Conservation (phyloP, 1,140 invertebrate species). For the Drosophila persimilis region DNA sequence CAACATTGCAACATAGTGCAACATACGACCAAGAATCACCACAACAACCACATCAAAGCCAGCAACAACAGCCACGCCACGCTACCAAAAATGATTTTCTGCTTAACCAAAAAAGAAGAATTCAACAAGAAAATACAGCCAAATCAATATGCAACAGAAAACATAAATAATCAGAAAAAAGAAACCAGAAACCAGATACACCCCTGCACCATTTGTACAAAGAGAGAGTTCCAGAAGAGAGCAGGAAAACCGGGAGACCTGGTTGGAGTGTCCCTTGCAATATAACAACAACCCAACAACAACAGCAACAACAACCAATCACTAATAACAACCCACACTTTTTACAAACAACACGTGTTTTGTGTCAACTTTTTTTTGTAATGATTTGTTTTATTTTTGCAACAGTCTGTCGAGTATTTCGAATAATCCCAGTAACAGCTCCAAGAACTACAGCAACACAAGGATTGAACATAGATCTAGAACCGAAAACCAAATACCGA, state of each 20-base stretch:
- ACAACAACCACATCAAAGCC: slow-evolving; percentile 43
- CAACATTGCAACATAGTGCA: slow-evolving; percentile 56
- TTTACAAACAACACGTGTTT: slow-evolving; percentile 2
- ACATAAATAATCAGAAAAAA: slow-evolving; percentile 30
- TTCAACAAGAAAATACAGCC: not conserved
- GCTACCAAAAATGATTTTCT: slow-evolving; percentile 22
- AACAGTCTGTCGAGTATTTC: slow-evolving; percentile 33
- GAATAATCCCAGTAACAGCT: slow-evolving; percentile 40
- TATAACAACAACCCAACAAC: too few relatives aligned
- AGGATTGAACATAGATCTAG: slow-evolving; percentile 29
- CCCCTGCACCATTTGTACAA: slow-evolving; percentile 32
- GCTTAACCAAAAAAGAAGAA: slow-evolving; percentile 7
- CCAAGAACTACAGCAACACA: slow-evolving; percentile 47
- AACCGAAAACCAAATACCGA: slow-evolving; percentile 3
- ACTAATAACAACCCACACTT: slow-evolving; percentile 6
- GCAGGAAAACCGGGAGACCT: too few relatives aligned
- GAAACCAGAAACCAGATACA: slow-evolving; percentile 7
- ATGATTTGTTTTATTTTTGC: slow-evolving; percentile 31
- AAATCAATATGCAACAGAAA: slow-evolving; percentile 32
- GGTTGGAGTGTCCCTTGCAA: too few relatives aligned
- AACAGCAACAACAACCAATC: too few relatives aligned
- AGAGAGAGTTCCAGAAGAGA: slow-evolving; percentile 2
- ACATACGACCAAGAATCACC: slow-evolving; percentile 62
- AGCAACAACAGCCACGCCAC: slow-evolving; percentile 32
- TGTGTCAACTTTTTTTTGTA: slow-evolving; percentile 21